These are phyloP conservation scores for Cantharis nigra DNA, from an alignment of 2,888 invertebrate genomes.

Conservation along the genomic window DNA sequence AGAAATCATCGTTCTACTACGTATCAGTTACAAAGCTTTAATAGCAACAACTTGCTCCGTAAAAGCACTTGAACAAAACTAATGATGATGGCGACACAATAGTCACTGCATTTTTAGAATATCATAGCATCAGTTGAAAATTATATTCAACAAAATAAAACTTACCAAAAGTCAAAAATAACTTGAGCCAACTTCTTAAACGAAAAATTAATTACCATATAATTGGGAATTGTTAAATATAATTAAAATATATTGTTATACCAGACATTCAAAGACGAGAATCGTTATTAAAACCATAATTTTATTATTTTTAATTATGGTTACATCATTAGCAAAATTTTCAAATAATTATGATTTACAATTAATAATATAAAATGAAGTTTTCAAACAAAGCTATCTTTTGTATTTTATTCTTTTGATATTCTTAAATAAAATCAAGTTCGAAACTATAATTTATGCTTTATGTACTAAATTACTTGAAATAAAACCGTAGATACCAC, in stretches of 20 bases:
- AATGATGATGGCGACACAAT: background rate
- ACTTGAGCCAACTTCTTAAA: background rate
- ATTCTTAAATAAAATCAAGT: background rate
- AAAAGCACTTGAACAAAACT: constrained; percentile 21
- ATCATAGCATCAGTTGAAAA: background rate
- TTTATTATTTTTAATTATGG: background rate
- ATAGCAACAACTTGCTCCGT: constrained; percentile 20
- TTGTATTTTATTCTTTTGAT: background rate
- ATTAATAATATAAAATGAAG: background rate
- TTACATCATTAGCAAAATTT: background rate
- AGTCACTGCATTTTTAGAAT: background rate
- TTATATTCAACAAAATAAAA: background rate
- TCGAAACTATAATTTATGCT: background rate
- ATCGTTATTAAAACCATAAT: background rate
- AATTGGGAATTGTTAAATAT: background rate
- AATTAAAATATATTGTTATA: background rate
- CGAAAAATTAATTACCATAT: background rate
- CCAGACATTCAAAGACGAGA: background rate
- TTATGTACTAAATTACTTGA: background rate
- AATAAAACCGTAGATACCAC: background rate
- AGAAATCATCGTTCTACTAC: constrained; percentile 32
- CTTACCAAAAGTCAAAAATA: background rate
- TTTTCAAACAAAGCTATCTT: background rate
- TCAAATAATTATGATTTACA: background rate
- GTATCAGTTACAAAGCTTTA: constrained; percentile 28